Evolutionary conservation across 2,113 vertebrate genomes (phyloP), one percentile per base, ranked within the genome.

Genomic region (Brienomyrus longianalis): DNA sequence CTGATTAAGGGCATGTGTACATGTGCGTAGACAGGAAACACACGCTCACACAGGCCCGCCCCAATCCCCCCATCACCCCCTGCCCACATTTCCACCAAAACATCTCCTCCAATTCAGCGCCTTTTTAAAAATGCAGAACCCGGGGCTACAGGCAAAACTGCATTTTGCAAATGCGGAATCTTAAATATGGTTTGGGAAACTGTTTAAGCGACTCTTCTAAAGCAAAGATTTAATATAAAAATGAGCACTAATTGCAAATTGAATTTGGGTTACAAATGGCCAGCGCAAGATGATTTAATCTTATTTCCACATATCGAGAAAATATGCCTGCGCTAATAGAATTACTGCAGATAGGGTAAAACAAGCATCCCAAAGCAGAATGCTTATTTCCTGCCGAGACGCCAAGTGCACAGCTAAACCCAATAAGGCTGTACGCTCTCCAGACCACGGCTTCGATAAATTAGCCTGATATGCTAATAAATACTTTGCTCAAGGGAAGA

Each of bases 161-260:
- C 35, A 77, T 89, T 89, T 59, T 43, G n/a, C 48, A 83, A 84
- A 89, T 83, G 70, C 27, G 35, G 66, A 85, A 89, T 89, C 59
- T 89, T 27, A 89, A 89, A 59, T 85, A 84, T 59, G 74, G 39
- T 6, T 23, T 47, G 39, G 77, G 19, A 83, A 83, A 89, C 43
- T 23, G 74, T 77, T 83, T 83, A 89, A 85, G 4, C 80, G 31
- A 84, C 77, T 77, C 80, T 54, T 89, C 74, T 54, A 89, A 89
- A 89, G 74, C 88, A 83, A 89, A 83, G 48, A 83, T 89, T 83
- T 83, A 83, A 89, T 89, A 27, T 89, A 83, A 89, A 89, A 89
- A 89, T 89, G 54, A 84, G 77, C 45, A 59, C 52, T 88, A 88
- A 88, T 84, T 50, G 89, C 51, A 85, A 51, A 89, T 51, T 35